Evolutionary conservation across 2,797 vertebrate genomes (phyloP).

Genomic region (Centropyge bicolor): DNA sequence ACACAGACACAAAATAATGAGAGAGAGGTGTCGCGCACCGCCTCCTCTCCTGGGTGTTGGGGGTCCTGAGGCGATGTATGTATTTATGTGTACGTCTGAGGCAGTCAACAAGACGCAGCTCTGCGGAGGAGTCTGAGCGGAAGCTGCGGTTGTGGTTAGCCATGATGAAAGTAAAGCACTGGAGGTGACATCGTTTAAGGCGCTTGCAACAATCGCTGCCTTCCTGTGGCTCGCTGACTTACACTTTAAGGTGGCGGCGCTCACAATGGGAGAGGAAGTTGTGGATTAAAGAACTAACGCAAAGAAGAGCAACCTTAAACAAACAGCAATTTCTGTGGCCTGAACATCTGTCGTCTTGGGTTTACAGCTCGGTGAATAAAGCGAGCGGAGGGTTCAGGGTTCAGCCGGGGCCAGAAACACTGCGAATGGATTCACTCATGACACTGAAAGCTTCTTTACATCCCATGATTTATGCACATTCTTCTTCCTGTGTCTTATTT

Average conservation of each 20-base stretch:
- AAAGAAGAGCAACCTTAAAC: slow-evolving; percentile 31
- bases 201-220: slow-evolving; percentile 8
- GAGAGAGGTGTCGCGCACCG: slow-evolving; percentile 19
- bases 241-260: slow-evolving; percentile 14
- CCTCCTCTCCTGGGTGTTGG: slow-evolving; percentile 1
- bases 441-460: not conserved
- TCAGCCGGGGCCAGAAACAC: not conserved
- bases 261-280: slow-evolving; percentile 25
- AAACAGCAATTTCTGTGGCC: slow-evolving; percentile 12
- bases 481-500: not conserved
- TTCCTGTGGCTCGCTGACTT: slow-evolving; percentile 40
- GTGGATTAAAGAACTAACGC: slow-evolving; percentile 16
- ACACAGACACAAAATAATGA: slow-evolving; percentile 16
- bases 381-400: not conserved
- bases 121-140: slow-evolving; percentile 4
- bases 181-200: slow-evolving; percentile 37
- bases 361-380: slow-evolving; percentile 12
- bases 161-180: slow-evolving; percentile 62
- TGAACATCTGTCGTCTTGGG: slow-evolving; percentile 20
- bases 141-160: slow-evolving; percentile 55
- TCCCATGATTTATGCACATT: not conserved
- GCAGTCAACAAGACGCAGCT: slow-evolving; percentile 12
- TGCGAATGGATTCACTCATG: not conserved
- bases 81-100: slow-evolving; percentile 15
- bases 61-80: slow-evolving; percentile 49